A percentile compares a stretch with the other conserved stretches of the same genome.
Evolutionary conservation across 2,113 vertebrate genomes (phyloP).

Genomic region (Puntigrus tetrazona): DNA sequence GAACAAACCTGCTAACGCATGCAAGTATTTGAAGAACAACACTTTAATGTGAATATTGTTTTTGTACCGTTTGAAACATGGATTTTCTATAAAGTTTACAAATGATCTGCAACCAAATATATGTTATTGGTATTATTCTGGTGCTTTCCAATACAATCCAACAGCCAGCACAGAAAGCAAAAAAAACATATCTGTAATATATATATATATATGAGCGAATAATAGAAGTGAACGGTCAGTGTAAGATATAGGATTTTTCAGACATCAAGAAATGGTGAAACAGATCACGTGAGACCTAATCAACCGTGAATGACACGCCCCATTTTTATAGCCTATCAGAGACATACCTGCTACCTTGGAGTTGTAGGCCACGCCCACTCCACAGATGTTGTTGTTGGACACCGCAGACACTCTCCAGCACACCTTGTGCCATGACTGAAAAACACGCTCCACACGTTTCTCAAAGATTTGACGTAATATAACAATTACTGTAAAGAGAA

Average conservation of each 20-base stretch:
- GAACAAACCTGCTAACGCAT: neutral
- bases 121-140: neutral
- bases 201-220: too few species aligned
- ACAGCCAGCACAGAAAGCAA: too few species aligned
- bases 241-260: too few species aligned
- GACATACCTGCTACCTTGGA: conserved; percentile 95
- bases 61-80: neutral
- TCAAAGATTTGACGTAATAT: neutral
- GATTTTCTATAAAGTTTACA: neutral
- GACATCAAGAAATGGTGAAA: too few species aligned
- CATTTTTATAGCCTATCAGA: too few species aligned
- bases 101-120: neutral
- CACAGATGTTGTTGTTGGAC: conserved; percentile 98
- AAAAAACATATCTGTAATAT: too few species aligned
- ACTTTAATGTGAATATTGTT: neutral
- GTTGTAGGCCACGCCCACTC: conserved; percentile 95
- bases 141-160: too few species aligned
- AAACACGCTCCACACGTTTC: neutral
- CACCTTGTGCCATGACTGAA: conserved; percentile 94
- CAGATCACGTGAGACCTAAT: too few species aligned
- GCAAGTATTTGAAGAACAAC: neutral
- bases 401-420: conserved; percentile 96
- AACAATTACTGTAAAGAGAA: neutral
- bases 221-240: too few species aligned
- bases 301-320: too few species aligned